These are phyloP conservation scores for Dermochelys coriacea DNA, from an alignment of 2,797 vertebrate species.

Conservation along the genomic window DNA sequence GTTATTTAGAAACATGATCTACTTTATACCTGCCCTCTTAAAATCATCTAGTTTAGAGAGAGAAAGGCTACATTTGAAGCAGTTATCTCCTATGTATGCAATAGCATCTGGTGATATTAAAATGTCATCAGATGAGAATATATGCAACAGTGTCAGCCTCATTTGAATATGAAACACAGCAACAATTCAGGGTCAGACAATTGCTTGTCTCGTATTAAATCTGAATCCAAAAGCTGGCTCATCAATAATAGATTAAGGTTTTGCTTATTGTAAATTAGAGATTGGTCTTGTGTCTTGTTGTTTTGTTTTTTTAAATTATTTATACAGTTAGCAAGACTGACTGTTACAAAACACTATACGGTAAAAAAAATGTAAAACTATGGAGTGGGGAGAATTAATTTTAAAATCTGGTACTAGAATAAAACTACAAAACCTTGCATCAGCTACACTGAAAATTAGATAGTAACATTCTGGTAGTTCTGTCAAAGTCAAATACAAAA, in stretches of 20 bases:
- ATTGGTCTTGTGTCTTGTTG: not conserved
- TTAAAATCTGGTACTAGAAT: conserved; percentile 63
- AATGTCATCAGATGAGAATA: conserved; percentile 63
- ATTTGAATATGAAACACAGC: conserved; percentile 67
- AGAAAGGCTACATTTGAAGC: conserved; percentile 2
- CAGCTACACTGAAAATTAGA: conserved; percentile 70
- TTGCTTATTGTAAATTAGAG: conserved; percentile 61
- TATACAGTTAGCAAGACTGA: conserved; percentile 35
- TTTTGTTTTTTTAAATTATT: conserved; percentile 65
- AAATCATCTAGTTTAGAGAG: conserved; percentile 5
- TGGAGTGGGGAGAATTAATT: conserved; percentile 46
- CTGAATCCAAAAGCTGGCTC: conserved; percentile 62
- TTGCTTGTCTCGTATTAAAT: conserved; percentile 62
- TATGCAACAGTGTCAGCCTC: conserved; percentile 40
- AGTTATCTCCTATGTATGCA: conserved; percentile 50
- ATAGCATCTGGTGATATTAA: conserved; percentile 69
- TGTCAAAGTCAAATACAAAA: conserved; percentile 77
- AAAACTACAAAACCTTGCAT: conserved; percentile 57
- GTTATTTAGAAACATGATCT: conserved; percentile 42
- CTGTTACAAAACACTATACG: conserved; percentile 54
- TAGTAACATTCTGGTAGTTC: conserved; percentile 74
- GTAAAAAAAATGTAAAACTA: conserved; percentile 61
- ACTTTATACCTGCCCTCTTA: conserved; percentile 23
- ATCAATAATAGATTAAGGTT: conserved; percentile 69
- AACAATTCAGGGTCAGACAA: conserved; percentile 48